Evolutionary conservation across 2,888 invertebrate genomes (phyloP).

Genomic region (Diaperis boleti): DNA sequence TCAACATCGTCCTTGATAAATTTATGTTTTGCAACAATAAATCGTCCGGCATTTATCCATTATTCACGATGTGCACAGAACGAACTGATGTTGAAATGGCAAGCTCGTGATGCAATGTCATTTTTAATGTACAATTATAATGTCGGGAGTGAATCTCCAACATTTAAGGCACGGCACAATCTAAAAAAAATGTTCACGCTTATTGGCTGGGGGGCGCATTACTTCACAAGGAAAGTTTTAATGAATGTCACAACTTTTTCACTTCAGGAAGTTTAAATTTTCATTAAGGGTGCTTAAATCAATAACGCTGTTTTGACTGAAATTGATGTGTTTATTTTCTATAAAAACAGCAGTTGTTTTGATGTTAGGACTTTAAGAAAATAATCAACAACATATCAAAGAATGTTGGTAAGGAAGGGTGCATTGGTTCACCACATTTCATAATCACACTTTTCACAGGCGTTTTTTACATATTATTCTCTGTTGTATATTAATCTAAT

Average conservation of each 20-base stretch:
- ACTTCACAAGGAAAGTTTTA: slow-evolving; percentile 4
- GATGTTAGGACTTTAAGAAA: too few relatives aligned
- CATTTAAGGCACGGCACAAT: neutral
- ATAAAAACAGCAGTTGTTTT: too few relatives aligned
- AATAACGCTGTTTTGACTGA: neutral
- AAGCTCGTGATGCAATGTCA: slow-evolving; percentile 37
- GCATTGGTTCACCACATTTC: too few relatives aligned
- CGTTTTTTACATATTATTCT: too few relatives aligned
- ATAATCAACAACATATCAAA: too few relatives aligned
- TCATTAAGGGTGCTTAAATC: neutral
- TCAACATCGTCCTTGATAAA: slow-evolving; percentile 3
- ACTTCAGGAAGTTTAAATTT: neutral
- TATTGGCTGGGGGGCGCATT: neutral
- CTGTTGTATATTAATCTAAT: too few relatives aligned
- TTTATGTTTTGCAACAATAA: slow-evolving; percentile 20
- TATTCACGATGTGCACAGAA: slow-evolving; percentile 24
- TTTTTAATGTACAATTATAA: slow-evolving; percentile 32
- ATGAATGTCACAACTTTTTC: slow-evolving; percentile 1
- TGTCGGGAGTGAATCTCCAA: slow-evolving; percentile 23
- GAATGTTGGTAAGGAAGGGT: too few relatives aligned
- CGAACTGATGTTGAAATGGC: slow-evolving; percentile 32
- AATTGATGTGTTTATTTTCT: too few relatives aligned
- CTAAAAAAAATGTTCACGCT: neutral
- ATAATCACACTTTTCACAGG: too few relatives aligned
- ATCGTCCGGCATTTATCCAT: slow-evolving; percentile 24